Evolutionary conservation across 2,797 vertebrate genomes (phyloP).

Genomic region (Pangasius mekongensis): DNA sequence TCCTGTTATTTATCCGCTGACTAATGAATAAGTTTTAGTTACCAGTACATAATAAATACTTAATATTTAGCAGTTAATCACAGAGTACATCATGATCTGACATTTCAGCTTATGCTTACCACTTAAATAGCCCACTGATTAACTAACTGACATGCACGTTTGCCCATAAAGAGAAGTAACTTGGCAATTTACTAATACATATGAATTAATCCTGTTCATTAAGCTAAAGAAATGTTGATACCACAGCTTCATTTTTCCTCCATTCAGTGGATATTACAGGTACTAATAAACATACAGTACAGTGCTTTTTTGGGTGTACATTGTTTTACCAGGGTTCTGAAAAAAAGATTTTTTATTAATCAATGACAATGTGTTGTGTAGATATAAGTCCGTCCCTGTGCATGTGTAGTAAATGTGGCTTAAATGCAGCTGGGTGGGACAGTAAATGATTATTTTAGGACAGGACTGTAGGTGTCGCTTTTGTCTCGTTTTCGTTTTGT

Average conservation of each 20-base stretch:
- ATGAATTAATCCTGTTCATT: neutral
- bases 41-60: too few species aligned
- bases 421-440: neutral
- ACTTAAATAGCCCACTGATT: too few species aligned
- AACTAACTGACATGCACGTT: too few species aligned
- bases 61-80: too few species aligned
- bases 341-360: neutral
- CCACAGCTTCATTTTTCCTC: neutral
- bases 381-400: neutral
- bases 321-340: neutral
- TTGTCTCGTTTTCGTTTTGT: neutral
- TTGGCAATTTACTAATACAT: too few species aligned
- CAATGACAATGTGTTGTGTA: neutral
- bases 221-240: neutral
- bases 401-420: neutral
- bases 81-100: too few species aligned
- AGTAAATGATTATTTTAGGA: neutral
- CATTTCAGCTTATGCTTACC: too few species aligned
- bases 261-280: neutral
- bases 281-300: neutral
- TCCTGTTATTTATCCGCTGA: neutral
- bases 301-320: neutral
- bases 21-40: neutral
- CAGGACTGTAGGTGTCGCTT: conserved; percentile 12
- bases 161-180: too few species aligned